These are phyloP conservation scores for Neogale vison DNA, from an alignment of 2,113 vertebrate genomes.

Conservation along the genomic window DNA sequence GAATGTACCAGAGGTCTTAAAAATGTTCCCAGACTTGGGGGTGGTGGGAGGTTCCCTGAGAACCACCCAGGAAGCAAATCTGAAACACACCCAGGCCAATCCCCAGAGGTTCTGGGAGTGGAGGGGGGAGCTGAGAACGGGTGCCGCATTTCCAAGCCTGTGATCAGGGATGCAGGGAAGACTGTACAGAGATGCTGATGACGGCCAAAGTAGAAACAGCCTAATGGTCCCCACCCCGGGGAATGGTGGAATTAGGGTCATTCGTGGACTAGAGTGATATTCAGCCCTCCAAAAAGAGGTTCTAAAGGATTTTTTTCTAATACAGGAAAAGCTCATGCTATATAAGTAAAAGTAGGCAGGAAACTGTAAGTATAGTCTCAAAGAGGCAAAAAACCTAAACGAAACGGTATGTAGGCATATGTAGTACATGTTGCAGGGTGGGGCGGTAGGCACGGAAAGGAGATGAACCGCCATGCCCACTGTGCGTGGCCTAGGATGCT, in stretches of 20 bases:
- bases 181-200: too few relatives aligned
- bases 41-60: not conserved
- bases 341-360: not conserved
- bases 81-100: not conserved
- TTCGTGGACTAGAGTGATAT: not conserved
- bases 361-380: not conserved
- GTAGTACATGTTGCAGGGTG: fast-evolving
- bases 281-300: not conserved
- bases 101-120: not conserved
- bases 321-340: not conserved
- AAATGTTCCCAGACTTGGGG: too few relatives aligned
- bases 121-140: not conserved
- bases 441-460: not conserved
- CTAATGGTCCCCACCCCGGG: not conserved
- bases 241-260: not conserved
- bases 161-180: not conserved
- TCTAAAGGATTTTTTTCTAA: not conserved
- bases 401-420: fast-evolving
- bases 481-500: fast-evolving
- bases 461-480: not conserved
- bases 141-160: not conserved
- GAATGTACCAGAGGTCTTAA: not conserved
- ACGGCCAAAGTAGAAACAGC: too few relatives aligned
- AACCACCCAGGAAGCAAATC: not conserved
- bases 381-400: not conserved